A percentile compares a stretch with the other conserved stretches of the same genome.
These are phyloP conservation scores for Potamarius usumacintae DNA, from an alignment of 2,113 vertebrate genomes.

Conservation along the genomic window DNA sequence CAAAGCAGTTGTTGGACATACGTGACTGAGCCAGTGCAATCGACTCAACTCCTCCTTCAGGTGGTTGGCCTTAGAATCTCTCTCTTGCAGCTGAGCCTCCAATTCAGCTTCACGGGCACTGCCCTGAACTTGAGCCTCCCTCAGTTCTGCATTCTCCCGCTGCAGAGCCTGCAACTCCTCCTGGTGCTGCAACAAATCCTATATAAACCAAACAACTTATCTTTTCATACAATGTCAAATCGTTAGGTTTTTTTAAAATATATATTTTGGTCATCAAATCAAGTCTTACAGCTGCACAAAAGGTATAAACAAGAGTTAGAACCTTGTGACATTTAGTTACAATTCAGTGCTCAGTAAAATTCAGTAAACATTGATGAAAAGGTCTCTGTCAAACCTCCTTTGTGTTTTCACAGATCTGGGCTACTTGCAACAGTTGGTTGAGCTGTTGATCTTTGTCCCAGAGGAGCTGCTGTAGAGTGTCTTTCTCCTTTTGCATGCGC, in stretches of 20 bases:
- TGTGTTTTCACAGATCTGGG: constrained; percentile 74
- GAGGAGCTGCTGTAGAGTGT: constrained; percentile 74
- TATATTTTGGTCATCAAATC: not conserved
- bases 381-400: constrained; percentile 70
- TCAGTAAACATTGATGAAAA: not conserved
- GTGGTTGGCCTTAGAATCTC: constrained; percentile 68
- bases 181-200: constrained; percentile 73
- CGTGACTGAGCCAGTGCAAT: constrained; percentile 68
- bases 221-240: not conserved
- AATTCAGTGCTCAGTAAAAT: not conserved
- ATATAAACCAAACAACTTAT: constrained; percentile 42
- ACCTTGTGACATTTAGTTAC: not conserved
- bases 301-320: not conserved
- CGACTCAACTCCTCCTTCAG: constrained; percentile 77
- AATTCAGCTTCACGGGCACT: constrained; percentile 71
- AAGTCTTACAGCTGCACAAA: not conserved
- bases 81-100: constrained; percentile 72
- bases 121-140: constrained; percentile 69
- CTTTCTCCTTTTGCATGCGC: constrained; percentile 77
- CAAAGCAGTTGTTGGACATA: constrained; percentile 45
- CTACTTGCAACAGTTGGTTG: constrained; percentile 74
- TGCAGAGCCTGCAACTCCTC: constrained; percentile 76
- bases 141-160: constrained; percentile 71
- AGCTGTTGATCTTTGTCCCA: constrained; percentile 74
- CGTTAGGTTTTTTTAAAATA: not conserved